Base-by-base conservation (phyloP, 1,140 invertebrate species). In the Drosophila eugracilis region DNA sequence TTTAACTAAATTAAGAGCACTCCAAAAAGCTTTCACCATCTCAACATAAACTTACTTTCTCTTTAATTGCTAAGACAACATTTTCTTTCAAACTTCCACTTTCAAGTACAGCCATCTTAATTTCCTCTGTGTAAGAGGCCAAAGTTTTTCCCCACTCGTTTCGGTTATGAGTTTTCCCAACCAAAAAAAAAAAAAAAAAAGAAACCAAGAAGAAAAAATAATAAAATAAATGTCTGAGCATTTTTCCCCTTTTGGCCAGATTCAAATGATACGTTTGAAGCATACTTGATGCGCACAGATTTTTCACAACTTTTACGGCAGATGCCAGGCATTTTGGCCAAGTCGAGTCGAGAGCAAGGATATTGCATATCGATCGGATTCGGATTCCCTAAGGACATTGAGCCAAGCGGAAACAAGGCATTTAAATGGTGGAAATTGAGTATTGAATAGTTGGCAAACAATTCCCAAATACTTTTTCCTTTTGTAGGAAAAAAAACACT, bases 261-360 rank as follows among this genome's bases (percentile, higher is more conserved):
- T 75, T 78, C 76, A 67, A 79, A 80, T 73, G 63, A 67, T 86
- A 76, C 69, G 67, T 77, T 74, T 63, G 75, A 73, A 50, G 71
- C 48, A 65, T 84, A 52, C 65, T 57, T 83, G 59, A 45, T 62
- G 57, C 59, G 57, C 39, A 65, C 53, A 48, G 74, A 80, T 80
- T 58, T 59, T 57, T 65, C 49, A 74, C 54, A 85, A 86, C 73
- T 86, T 80, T 60, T 47, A 30, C 70, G 39, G 26, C 70, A 49
- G 47, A 76, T 76, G 70, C 55, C 66, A 53, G 67, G 49, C 53
- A 41, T 49, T 65, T 67, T 47, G 52, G 67, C 30, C 62, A 74
- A 50, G 45, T 55, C 32, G 45, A 17, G 21, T 60, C 10, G 54
- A 71, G 58, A 49, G 34, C 49, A 36, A 22, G 41, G 50, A 72